Base-by-base conservation (phyloP, 2,888 invertebrate species). In the Eilema depressum region DNA sequence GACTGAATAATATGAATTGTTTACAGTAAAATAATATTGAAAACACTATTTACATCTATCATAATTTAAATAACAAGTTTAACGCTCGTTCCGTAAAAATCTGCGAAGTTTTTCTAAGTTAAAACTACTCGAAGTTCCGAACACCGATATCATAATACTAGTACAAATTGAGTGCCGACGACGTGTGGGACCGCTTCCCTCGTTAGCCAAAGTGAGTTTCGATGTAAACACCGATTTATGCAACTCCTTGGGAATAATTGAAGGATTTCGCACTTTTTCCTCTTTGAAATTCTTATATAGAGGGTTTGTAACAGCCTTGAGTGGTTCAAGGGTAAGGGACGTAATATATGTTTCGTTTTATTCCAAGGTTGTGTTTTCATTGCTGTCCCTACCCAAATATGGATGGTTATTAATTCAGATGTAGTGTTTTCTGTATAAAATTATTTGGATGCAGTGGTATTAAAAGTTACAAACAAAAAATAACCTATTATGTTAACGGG, bases 191-290 rank as follows among this genome's bases (percentile, higher is more conserved):
- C 83, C 79, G 78, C 76, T 79, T 73, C 70, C 70, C 88, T 89
- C 88, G 86, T 86, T 86, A 85, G 33, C 74, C 76, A 79, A 84
- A 86, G 86, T 86, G 83, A 81, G 82, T 86, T 86, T 85, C 85
- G 77, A 84, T 86, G 86, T 86, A 84, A 69, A 79, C 80, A 80
- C 56, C 61, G 66, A 37, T 70, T 70, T 73, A 67, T 71, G 67
- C 75, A 73, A 70, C 68, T 75, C 68, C 77, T 17, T 70, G 79
- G 81, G 75, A 75, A 80, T 80, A 76, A 80, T 82, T 80, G 76
- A 71, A 71, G 68, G 60, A 75, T 73, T 76, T 73, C 63, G 60
- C 61, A 69, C 69, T 76, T 71, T 79, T 62, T 33, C 26, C 26
- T 69, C 66, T 79, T 73, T 75, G 76, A 70, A 72, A 65, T 70